phyloP scores from a whole-genome alignment of 2,888 invertebrate species.

The Argyresthia goedartella region DNA sequence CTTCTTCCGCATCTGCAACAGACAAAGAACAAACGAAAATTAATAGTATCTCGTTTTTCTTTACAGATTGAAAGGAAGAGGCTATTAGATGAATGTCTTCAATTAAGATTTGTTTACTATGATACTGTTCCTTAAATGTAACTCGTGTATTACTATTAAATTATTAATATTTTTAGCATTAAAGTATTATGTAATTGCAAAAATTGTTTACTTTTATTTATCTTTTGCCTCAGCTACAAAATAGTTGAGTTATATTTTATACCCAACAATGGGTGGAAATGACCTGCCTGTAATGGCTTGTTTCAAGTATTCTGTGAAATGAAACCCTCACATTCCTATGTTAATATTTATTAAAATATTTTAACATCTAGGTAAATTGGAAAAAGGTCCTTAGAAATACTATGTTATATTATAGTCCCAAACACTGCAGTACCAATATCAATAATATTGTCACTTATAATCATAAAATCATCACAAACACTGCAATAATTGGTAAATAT shows the following conservation, averaged over 20 bases:
- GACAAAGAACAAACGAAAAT: slow-evolving; percentile 56
- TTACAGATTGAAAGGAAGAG: slow-evolving; percentile 46
- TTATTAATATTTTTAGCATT: neutral
- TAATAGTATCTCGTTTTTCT: slow-evolving; percentile 33
- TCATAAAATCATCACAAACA: slow-evolving; percentile 33
- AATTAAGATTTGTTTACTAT: neutral
- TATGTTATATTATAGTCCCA: slow-evolving; percentile 28
- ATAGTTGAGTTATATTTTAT: neutral
- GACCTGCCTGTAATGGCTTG: neutral
- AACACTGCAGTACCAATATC: slow-evolving; percentile 15
- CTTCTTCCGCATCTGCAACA: slow-evolving; percentile 65
- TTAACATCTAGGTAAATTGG: slow-evolving; percentile 19
- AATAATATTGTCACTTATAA: slow-evolving; percentile 25
- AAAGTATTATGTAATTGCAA: too few relatives aligned
- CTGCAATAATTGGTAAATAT: slow-evolving; percentile 68
- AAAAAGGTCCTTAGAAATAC: slow-evolving; percentile 14
- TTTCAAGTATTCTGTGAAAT: slow-evolving; percentile 19
- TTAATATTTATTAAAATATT: slow-evolving; percentile 44
- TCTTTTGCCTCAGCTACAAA: neutral
- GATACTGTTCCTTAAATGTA: neutral
- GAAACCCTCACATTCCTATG: slow-evolving; percentile 47
- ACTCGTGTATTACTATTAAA: neutral
- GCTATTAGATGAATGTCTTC: neutral
- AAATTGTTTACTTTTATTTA: neutral
- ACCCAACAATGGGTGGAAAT: too few relatives aligned